Base-by-base conservation (phyloP, 2,113 vertebrate species). In the Phaethon lepturus region DNA sequence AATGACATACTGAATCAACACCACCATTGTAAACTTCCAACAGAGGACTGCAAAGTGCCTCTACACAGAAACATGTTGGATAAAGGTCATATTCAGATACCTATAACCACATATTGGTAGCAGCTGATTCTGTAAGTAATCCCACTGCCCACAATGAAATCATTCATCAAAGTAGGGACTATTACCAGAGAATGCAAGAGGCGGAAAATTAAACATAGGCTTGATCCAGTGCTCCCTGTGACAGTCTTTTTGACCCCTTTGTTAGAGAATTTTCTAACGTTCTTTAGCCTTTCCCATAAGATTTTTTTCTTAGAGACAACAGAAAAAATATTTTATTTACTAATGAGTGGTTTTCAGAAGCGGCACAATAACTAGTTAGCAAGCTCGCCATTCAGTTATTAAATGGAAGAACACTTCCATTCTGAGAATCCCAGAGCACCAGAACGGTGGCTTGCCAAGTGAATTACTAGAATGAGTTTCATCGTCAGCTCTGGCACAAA, bases 81-180 rank as follows among this genome's bases (percentile, higher is more conserved):
- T 69, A 90, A 85, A 95, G 91, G 93, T 93, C 93, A 82, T 24
- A 38, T 72, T 66, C 81, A 85, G 94, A 85, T 42, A 94, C 86
- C 96, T 91, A 68, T 33, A 89, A 75, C 18, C 52, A 84, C 91
- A 78, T 63, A 92, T 20, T 44, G 86, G 77, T 42, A 60, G 47
- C 96, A 82, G 76, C 80, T 79, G 83, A 71, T 85, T 78, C 60
- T 78, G 60, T 35, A 35, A 85, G 80, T 72, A 95, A 81, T 75
- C 62, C 60, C 11, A 1, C 8, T 60, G 83, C 40, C 28, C 60
- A 58, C 49, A 45, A 11, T n/a, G 56, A 85, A 95, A 91, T 72
- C 11, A 52, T 49, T 81, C 77, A 67, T 28, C 47, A 9, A 29
- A 88, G 53, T 6, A 80, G 68, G 52, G 45, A 33, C 56, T 40